These are phyloP conservation scores for Gandaritis pyraliata DNA, from an alignment of 2,888 invertebrate genomes.

Conservation along the genomic window DNA sequence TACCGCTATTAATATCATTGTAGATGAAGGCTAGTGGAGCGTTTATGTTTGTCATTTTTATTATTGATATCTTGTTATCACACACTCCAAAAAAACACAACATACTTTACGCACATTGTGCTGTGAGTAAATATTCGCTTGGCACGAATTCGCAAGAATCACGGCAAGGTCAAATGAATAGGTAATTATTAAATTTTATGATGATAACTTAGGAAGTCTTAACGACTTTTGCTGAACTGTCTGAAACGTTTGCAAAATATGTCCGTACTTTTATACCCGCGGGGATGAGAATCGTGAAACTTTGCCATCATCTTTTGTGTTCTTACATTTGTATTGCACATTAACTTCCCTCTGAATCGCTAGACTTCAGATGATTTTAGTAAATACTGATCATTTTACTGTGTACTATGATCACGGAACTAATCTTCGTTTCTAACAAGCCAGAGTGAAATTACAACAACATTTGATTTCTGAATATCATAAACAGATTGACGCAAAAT, in stretches of 20 bases:
- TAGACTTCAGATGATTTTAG: too few species aligned
- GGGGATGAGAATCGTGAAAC: constrained; percentile 26
- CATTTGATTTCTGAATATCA: not conserved
- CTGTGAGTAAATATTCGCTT: constrained; percentile 41
- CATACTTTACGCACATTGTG: constrained; percentile 34
- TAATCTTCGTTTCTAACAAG: too few species aligned
- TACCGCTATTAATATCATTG: constrained; percentile 45
- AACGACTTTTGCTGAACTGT: constrained; percentile 48
- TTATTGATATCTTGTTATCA: constrained; percentile 51
- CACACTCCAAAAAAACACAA: constrained; percentile 23
- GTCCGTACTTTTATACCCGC: constrained; percentile 34
- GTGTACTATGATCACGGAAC: too few species aligned
- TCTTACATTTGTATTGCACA: constrained; percentile 18
- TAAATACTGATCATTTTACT: too few species aligned
- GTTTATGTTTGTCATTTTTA: constrained; percentile 50
- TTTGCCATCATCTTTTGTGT: constrained; percentile 23
- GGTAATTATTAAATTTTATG: constrained; percentile 64
- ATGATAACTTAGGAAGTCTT: constrained; percentile 55
- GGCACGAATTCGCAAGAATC: constrained; percentile 38
- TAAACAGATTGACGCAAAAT: not conserved
- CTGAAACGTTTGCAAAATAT: constrained; percentile 46
- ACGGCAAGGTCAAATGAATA: constrained; percentile 52
- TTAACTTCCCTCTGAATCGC: constrained; percentile 5
- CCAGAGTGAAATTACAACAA: too few species aligned
- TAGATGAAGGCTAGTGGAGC: constrained; percentile 48